Evolutionary conservation across 2,888 invertebrate species (phyloP), one percentile per base, ranked within the genome.

Genomic region (Agrochola lychnidis): DNA sequence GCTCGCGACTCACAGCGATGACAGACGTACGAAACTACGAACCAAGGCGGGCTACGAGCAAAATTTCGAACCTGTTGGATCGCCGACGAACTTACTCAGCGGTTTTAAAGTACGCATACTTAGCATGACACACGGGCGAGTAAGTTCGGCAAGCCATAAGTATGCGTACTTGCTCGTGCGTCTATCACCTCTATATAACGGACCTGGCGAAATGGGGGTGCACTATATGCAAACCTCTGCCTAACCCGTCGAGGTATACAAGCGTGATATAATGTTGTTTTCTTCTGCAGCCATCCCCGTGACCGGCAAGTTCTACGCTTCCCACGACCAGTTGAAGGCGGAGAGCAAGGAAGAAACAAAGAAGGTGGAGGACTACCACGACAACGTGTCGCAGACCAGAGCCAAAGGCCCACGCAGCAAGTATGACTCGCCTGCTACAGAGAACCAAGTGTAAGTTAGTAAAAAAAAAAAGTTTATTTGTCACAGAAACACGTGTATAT

Each of bases 221-320:
- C 12, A 25, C 40, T 25, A 36, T 19, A 57, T 2, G 25, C 19
- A 48, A 6, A 10, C 36, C 10, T 22, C 30, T 36, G 30, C 9
- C 6, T 19, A 10, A 19, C 7, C 16, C 40, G 40, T 42, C 19
- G 42, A 14, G 19, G 0, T 30, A 5, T 69, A 25, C 25, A 42
- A 2, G 3, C 22, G 1, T 30, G 12, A 1, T n/a, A 4, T 22
- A 22, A 51, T 51, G n/a, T 56, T n/a, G 30, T 9, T 45, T 4
- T 42, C n/a, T 25, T 59, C 40, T 22, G 0, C 86, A 95, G 95
- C 94, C 0, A 89, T 94, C 30, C 96, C 96, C 0, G 95, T 96
- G 2, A 92, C 96, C 0, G 93, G 94, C 9, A 96, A 96, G 86
- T 96, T 96, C 89, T 96, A 96, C 88, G 96, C 96, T 0, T 87